Evolutionary conservation across 1,140 invertebrate genomes (phyloP), one percentile per base, ranked within the genome.

Genomic region (Drosophila kikkawai): DNA sequence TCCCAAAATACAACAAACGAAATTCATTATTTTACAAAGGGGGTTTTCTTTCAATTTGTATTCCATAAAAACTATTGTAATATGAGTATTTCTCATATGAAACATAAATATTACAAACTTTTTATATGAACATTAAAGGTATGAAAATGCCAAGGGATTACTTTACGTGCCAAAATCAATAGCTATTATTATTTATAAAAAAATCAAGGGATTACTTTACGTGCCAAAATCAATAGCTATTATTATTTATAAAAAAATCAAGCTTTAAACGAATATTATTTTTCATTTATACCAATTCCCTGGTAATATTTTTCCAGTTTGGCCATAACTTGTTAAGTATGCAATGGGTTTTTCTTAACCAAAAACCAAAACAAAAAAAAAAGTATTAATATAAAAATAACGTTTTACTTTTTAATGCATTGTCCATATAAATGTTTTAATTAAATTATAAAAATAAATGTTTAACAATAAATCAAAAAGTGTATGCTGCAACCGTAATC

Each of bases 371-470:
- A 4, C 34, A 42, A 45, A 32, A n/a, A 17, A 32, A 34, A 22
- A 22, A 22, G 22, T 22, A 22, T 22, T 22, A 22, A 22, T 22
- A 22, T 22, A n/a, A 8, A 9, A 45, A 17, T 41, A 29, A 12
- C 7, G 53, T 57, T 61, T 8, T 29, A 61, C 51, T 73, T 71
- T 51, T 67, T 50, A 44, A 60, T 47, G 29, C 42, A 22, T 56
- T 36, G 26, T 7, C 32, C 47, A 41, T 53, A 77, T 65, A 80
- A 67, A 77, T 77, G 58, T 76, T 84, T 75, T 79, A 87, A 86
- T 86, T 83, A 80, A 86, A 83, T 83, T 76, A 86, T 77, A 45
- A 56, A 75, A 61, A 55, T 69, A 85, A 64, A 60, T 41, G 32
- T 29, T 42, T 41, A 26, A 39, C 73, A 55, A 87, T 86, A 86